Base-by-base conservation (phyloP, 1,140 invertebrate species). In the Triops longicaudatus region DNA sequence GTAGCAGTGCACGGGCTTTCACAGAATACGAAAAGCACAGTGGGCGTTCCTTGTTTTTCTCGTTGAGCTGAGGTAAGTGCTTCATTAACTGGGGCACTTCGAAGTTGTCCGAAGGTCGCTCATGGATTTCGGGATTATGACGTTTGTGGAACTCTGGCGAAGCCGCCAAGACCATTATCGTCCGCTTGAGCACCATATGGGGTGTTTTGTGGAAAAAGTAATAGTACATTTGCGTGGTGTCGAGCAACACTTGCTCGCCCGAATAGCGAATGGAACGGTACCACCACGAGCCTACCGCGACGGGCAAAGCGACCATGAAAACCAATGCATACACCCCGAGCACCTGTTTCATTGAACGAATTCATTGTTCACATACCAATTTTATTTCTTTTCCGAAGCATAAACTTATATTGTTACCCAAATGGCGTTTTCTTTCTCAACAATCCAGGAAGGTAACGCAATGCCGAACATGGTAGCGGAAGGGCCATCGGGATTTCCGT, bases 401-500 rank as follows among this genome's bases (percentile, higher is more conserved):
- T n/a, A 75, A 71, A 83, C 82, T 82, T 83, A 89, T 12, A 1
- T 0, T 63, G 31, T 63, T 63, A 63, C 97, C 95, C 95, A 98
- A 43, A 99, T 90, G 80, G 96, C 98, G 85, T 99, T 99, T 86
- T 99, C 94, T 84, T 98, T 97, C 83, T 99, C 97, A n/a, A 99
- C 96, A 84, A 99, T 98, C 98, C 98, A 99, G 76, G 97, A 98
- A 26, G 98, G 98, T 72, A 99, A 85, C 71, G 98, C 98, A 84
- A 99, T 99, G 79, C 98, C 98, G 89, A 99, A 99, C 81, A 94
- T 96, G 90, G 97, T 98, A 26, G 96, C 96, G 80, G 96, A 96
- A 41, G 98, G 98, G 6, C 98, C 98, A 90, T 99, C 98, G 14
- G 98, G 98, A 88, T 99, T 99, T 44, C 98, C 98, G 89, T 98